phyloP scores from a whole-genome alignment of 1,140 invertebrate species.

The Sycophila sp. region DNA sequence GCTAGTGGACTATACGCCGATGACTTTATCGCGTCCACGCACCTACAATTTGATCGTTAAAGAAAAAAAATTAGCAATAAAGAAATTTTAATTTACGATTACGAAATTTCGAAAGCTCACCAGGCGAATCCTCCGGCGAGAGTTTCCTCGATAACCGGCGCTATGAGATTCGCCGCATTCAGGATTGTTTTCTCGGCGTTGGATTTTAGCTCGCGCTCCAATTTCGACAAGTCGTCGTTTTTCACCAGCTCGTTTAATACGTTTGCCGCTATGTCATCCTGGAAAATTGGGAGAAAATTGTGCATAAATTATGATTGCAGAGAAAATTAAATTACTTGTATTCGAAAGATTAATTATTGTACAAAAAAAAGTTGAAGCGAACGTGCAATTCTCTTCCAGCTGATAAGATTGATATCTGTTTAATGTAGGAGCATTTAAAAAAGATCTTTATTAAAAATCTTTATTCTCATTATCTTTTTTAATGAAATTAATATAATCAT shows the following conservation, averaged over 20 bases:
- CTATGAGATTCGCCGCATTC: slow-evolving; percentile 91
- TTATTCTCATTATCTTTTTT: no score
- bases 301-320: no score
- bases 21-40: slow-evolving; percentile 83
- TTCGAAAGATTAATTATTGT: no score
- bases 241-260: slow-evolving; percentile 82
- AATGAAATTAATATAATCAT: no score
- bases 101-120: slow-evolving; percentile 40
- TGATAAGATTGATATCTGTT: no score
- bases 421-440: no score
- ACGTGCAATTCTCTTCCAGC: no score
- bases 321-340: no score
- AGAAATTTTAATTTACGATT: not conserved
- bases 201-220: slow-evolving; percentile 79
- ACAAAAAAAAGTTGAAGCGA: no score
- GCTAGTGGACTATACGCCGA: slow-evolving; percentile 80
- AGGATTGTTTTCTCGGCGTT: slow-evolving; percentile 88
- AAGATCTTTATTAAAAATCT: no score
- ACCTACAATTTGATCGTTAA: no score
- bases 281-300: no score
- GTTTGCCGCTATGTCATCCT: slow-evolving; percentile 79
- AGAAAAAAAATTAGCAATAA: not conserved
- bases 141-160: slow-evolving; percentile 83
- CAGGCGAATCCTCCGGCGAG: slow-evolving; percentile 76
- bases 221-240: slow-evolving; percentile 80